These are phyloP conservation scores for Odontocerum albicorne DNA, from an alignment of 2,888 invertebrate genomes.

Conservation along the genomic window DNA sequence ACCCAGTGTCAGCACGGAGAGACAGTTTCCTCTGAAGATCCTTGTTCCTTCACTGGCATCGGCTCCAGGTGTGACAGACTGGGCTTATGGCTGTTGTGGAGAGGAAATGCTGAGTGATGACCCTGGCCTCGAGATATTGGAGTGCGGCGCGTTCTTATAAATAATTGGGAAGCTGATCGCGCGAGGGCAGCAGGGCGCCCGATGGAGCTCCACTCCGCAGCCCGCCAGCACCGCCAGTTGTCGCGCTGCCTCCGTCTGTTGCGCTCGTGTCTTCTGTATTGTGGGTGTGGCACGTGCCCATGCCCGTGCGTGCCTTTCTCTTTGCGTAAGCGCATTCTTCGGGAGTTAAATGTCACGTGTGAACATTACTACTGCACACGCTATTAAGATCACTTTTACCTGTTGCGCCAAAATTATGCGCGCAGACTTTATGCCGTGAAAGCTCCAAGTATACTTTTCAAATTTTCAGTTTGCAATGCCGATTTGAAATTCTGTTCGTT, in stretches of 20 bases:
- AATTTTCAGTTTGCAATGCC: too few species aligned
- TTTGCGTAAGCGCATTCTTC: constrained; percentile 25
- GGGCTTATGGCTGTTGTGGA: too few species aligned
- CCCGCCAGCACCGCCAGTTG: constrained; percentile 23
- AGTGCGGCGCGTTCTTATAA: not conserved
- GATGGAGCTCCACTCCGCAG: not conserved
- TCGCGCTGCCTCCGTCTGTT: constrained; percentile 26
- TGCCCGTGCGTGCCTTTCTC: constrained; percentile 19
- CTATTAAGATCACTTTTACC: not conserved
- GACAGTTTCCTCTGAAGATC: too few species aligned
- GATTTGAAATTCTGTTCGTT: too few species aligned
- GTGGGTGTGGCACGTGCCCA: constrained; percentile 23
- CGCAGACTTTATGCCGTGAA: not conserved
- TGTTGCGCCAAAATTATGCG: not conserved
- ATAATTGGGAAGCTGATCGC: too few species aligned
- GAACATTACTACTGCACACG: not conserved
- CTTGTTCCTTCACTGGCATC: too few species aligned
- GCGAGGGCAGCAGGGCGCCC: constrained; percentile 15
- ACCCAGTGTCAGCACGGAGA: too few species aligned
- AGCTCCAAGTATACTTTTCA: too few species aligned
- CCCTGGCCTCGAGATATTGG: too few species aligned
- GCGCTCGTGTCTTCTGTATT: constrained; percentile 3
- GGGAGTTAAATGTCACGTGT: not conserved
- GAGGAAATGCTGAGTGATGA: too few species aligned
- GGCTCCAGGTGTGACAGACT: too few species aligned